These are phyloP conservation scores for Aplysina aerophoba DNA, from an alignment of 37 sponge, comb jelly and placozoan species.

Conservation along the genomic window DNA sequence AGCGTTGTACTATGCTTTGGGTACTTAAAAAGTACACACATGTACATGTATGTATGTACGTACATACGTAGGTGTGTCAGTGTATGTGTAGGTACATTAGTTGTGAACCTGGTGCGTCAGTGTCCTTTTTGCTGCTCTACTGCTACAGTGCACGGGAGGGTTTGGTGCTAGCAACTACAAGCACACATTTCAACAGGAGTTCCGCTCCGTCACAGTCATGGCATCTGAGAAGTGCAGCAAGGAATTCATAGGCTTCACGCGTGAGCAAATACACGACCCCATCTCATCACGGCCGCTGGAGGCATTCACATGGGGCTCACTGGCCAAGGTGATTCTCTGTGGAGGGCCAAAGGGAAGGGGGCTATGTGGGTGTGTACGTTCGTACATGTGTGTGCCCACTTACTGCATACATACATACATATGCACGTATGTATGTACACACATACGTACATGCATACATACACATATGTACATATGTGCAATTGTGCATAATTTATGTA, in stretches of 20 bases:
- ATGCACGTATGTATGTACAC: conserved; percentile 5
- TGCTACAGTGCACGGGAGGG: too few species aligned
- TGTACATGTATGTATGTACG: too few species aligned
- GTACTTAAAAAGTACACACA: too few species aligned
- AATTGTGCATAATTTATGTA: too few species aligned
- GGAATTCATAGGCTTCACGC: conserved; percentile 85
- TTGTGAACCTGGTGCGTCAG: too few species aligned
- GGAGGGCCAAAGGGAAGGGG: background rate
- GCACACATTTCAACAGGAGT: too few species aligned
- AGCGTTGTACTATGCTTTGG: too few species aligned
- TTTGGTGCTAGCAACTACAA: too few species aligned
- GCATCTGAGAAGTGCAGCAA: conserved; percentile 51
- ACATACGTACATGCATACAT: background rate
- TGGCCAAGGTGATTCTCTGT: background rate
- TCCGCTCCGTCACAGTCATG: background rate
- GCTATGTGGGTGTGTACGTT: background rate
- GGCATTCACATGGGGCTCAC: conserved; percentile 44
- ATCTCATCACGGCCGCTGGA: conserved; percentile 82
- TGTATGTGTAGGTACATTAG: too few species aligned
- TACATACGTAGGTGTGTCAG: too few species aligned
- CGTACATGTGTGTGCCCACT: background rate
- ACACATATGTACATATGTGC: background rate
- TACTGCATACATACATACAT: background rate
- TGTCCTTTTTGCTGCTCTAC: too few species aligned
- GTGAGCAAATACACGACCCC: conserved; percentile 73